Evolutionary conservation across 2,797 vertebrate species (phyloP), one percentile per base, ranked within the genome.

Genomic region (Microhierax caerulescens): DNA sequence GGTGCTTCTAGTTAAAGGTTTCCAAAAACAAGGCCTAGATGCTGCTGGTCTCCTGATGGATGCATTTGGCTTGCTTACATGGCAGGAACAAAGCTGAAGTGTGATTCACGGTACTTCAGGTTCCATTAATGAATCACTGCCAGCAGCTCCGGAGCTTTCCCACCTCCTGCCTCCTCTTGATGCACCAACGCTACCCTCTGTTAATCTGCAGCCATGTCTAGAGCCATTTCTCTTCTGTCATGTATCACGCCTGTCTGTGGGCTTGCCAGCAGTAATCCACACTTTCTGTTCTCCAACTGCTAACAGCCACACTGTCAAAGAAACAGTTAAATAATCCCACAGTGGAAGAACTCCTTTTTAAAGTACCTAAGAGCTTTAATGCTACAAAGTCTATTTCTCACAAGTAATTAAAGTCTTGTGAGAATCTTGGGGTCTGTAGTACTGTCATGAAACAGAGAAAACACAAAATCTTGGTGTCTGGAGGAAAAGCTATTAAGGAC

Each of bases 401-500:
- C 28, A 8, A 22, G 87, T 97, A 97, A 98, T 98, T 95, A 96
- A 90, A 95, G 92, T 43, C 85, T 90, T n/a, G 41, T 92, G 98
- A 95, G 91, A 95, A 70, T 77, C 83, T 76, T 95, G 34, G 32
- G 95, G 80, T 50, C 83, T 78, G 50, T 59, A 60, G n/a, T 72
- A 72, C 14, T 61, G 43, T 65, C 25, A 24, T 56, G 57, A 88
- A 93, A 60, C 17, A 88, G 43, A 76, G 36, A 59, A 72, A 77
- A 70, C 60, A 69, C 23, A 83, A 56, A 78, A 47, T 80, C 25
- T 17, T 9, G 47, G 5, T 34, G 30, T 47, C 56, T 91, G 56
- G 47, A 85, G 50, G 18, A 82, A 63, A 51, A 24, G 20, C 12
- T 36, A 20, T 54, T 75, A 67, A 89, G n/a, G 48, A 83, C 15